These are phyloP conservation scores for Heliconius hermathena DNA, from an alignment of 1,140 invertebrate species.

Conservation along the genomic window DNA sequence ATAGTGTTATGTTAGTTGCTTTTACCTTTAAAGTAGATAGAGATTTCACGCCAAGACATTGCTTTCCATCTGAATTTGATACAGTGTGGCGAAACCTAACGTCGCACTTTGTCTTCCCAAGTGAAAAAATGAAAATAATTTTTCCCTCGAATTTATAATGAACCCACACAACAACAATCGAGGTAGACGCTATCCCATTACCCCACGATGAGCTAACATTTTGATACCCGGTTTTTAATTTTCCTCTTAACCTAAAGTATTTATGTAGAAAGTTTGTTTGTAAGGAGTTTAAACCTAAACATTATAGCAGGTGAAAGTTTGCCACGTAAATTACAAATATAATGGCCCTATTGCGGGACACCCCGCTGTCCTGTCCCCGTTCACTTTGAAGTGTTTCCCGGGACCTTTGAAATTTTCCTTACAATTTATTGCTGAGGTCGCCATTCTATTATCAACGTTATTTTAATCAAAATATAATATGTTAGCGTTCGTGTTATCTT, in stretches of 20 bases:
- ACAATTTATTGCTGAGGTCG: constrained; percentile 26
- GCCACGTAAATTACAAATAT: constrained; percentile 36
- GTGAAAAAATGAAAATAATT: too few species aligned
- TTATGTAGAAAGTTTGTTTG: constrained; percentile 20
- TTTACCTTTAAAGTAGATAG: too few species aligned
- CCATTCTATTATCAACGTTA: background rate
- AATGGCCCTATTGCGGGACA: constrained; percentile 34
- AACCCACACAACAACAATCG: too few species aligned
- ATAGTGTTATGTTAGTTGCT: too few species aligned
- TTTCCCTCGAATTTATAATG: too few species aligned
- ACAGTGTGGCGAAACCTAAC: background rate
- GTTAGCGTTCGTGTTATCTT: background rate
- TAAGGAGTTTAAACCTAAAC: constrained; percentile 37
- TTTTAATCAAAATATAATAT: constrained; percentile 6
- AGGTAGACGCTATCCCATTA: too few species aligned
- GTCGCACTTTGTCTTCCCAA: background rate
- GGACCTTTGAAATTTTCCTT: constrained; percentile 26
- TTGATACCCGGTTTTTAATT: background rate
- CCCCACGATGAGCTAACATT: background rate
- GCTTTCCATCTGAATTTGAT: too few species aligned
- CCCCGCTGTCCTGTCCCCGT: constrained; percentile 23
- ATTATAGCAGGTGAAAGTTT: constrained; percentile 37
- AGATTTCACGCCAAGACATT: too few species aligned
- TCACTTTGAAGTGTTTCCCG: constrained; percentile 27
- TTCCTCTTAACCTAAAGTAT: constrained; percentile 15